Evolutionary conservation across 2,797 vertebrate species (phyloP).

Genomic region (Nyctalus aviator): DNA sequence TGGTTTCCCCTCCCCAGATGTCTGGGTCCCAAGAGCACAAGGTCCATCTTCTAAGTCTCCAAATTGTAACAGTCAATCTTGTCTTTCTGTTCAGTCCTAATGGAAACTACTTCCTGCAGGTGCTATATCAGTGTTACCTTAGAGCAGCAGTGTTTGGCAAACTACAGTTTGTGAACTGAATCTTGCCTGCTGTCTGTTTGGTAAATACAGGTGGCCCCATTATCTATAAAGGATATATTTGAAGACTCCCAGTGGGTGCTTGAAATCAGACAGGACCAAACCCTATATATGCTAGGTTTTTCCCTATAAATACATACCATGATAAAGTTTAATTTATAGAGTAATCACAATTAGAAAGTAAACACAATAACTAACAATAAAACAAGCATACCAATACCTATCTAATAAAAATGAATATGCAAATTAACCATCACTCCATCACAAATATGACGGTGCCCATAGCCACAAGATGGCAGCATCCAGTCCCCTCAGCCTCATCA

Average conservation of each 20-base stretch:
- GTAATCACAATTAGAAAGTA: neutral
- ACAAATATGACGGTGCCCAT: too few species aligned
- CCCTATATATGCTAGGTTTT: neutral
- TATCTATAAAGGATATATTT: neutral
- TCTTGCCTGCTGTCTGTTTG: neutral
- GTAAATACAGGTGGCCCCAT: neutral
- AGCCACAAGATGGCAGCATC: too few species aligned
- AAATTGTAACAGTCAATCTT: neutral
- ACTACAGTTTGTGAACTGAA: neutral
- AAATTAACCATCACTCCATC: too few species aligned
- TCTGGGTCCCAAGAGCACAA: neutral
- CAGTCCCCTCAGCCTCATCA: too few species aligned
- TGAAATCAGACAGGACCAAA: neutral
- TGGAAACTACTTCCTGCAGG: neutral
- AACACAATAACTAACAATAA: neutral
- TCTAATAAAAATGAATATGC: too few species aligned
- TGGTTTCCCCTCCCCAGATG: rapidly evolving
- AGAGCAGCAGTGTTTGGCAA: neutral
- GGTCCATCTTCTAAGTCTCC: neutral
- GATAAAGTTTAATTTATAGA: neutral
- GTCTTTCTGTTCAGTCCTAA: neutral
- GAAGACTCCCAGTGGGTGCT: neutral
- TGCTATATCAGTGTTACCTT: neutral
- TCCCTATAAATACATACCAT: neutral
- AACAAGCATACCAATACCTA: neutral